Evolutionary conservation across 2,888 invertebrate species (phyloP).

Genomic region (Aporophyla lueneburgensis): DNA sequence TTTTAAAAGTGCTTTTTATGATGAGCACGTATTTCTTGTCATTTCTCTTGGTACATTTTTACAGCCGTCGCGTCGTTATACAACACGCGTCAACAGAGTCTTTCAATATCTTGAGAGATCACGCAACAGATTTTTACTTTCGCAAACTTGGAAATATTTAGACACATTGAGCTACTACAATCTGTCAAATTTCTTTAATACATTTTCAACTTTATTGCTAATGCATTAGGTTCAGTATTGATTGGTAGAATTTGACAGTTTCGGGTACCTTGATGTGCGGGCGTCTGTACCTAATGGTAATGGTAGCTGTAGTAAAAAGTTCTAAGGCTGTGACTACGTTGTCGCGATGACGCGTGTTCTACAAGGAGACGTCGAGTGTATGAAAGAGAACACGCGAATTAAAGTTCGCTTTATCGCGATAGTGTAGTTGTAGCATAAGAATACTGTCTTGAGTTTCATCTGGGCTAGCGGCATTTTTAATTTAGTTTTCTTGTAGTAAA

Average conservation of each 20-base stretch:
- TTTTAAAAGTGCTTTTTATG: constrained; percentile 32
- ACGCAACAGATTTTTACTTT: constrained; percentile 14
- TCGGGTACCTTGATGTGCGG: too few relatives aligned
- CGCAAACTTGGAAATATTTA: background rate
- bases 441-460: too few relatives aligned
- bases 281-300: too few relatives aligned
- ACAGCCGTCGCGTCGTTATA: background rate
- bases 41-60: constrained; percentile 21
- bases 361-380: background rate
- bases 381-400: background rate
- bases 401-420: background rate
- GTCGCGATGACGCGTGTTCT: background rate
- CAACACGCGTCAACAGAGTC: constrained; percentile 12
- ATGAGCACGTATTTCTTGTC: constrained; percentile 27
- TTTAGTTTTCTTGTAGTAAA: background rate
- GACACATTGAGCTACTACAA: too few relatives aligned
- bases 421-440: too few relatives aligned
- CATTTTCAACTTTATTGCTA: too few relatives aligned
- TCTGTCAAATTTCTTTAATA: too few relatives aligned
- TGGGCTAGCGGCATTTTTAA: background rate
- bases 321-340: background rate
- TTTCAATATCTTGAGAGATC: constrained; percentile 27
- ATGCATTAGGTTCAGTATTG: too few relatives aligned
- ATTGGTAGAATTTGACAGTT: too few relatives aligned
- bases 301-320: background rate